Base-by-base conservation (phyloP, 2,797 vertebrate genomes). In the Enteromius trimaculatus region DNA sequence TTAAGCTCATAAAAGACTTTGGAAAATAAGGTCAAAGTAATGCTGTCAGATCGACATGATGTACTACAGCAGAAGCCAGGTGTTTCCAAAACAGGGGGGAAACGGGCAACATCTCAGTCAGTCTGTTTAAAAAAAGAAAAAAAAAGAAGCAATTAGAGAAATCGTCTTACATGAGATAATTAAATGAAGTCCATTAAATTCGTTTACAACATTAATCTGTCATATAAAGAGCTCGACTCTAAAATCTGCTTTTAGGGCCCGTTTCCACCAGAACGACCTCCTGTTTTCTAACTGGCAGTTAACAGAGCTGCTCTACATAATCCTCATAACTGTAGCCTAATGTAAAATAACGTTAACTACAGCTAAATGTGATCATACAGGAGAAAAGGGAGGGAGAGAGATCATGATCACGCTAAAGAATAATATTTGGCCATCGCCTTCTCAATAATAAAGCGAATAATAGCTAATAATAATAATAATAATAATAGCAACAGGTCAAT, bases 1-100 rank as follows among this genome's bases (percentile, higher is more conserved):
- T 87, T 90, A 91, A 90, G 85, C 88, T 90, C 90, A 90, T 90
- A 90, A 86, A 89, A 89, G 90, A 92, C 91, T 93, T 89, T 80
- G 81, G 88, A 88, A 90, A 90, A 90, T 87, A 89, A 85, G 86
- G 88, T 85, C 85, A 91, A 91, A 92, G 90, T 83, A 23, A 64
- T 31, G 72, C 47, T 47, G 16, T 44, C 62, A 51, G 42, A 64
- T 84, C 85, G n/a, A 74, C 23, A 37, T 42, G 42, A 39, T 51
- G 37, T 44, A 44, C 42, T 14, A 14, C 62, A 31, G 26, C 55
- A 77, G 47, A 60, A 23, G 37, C 14, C 37, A 79, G 47, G 79
- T 74, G 23, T 69, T 62, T 81, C 14, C 64, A 13, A 34, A 65
- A 44, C 31, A 31, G 23, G 3, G 58, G 51, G 42, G 47, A 72